These are phyloP conservation scores for Oedothorax gibbosus DNA, from an alignment of 1,140 invertebrate species.

Conservation along the genomic window DNA sequence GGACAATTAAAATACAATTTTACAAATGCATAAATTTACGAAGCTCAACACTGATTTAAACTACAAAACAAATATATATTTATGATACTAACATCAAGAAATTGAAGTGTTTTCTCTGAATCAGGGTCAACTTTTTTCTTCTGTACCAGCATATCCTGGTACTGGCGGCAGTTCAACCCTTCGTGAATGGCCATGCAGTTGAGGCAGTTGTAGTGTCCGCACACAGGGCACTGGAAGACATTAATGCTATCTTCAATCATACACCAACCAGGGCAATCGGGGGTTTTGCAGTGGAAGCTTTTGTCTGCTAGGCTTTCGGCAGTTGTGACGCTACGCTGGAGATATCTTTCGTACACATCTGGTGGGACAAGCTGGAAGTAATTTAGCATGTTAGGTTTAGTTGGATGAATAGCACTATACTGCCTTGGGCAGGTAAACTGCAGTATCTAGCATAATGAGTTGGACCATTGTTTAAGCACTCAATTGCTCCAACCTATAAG, in stretches of 20 bases:
- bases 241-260: slow-evolving; percentile 90
- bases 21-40: no score
- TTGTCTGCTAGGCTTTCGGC: slow-evolving; percentile 86
- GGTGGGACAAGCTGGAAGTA: slow-evolving; percentile 75
- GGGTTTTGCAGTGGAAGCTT: slow-evolving; percentile 91
- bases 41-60: no score
- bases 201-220: slow-evolving; percentile 84
- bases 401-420: no score
- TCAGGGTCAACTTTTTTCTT: slow-evolving; percentile 75
- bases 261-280: slow-evolving; percentile 90
- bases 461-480: no score
- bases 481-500: no score
- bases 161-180: slow-evolving; percentile 85
- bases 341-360: slow-evolving; percentile 81
- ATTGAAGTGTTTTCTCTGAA: slow-evolving; percentile 80
- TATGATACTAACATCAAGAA: slow-evolving; percentile 74
- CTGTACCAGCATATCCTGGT: slow-evolving; percentile 81
- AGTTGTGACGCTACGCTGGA: slow-evolving; percentile 83
- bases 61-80: no score
- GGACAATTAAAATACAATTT: not conserved
- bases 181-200: slow-evolving; percentile 91
- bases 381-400: not conserved
- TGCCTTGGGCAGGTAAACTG: no score
- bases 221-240: slow-evolving; percentile 87
- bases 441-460: no score